phyloP scores from a whole-genome alignment of 2,888 invertebrate species.

The Xestia xanthographa region DNA sequence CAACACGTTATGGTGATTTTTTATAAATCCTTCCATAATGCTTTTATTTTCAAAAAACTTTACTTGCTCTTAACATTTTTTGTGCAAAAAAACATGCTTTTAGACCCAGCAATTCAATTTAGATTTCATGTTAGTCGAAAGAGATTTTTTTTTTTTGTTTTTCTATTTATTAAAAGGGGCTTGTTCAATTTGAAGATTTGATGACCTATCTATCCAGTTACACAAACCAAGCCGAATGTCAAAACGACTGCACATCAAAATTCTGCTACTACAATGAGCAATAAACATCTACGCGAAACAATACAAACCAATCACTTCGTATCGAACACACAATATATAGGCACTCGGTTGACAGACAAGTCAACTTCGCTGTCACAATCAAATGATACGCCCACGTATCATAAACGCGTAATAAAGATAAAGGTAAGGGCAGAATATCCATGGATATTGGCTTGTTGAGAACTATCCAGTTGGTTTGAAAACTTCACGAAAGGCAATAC shows the following conservation, averaged over 20 bases:
- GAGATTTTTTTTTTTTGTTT: too few species aligned
- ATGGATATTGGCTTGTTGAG: too few species aligned
- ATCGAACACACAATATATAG: slow-evolving; percentile 4
- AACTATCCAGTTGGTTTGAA: too few species aligned
- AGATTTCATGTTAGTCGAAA: not conserved
- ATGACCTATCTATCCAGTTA: not conserved
- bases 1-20: not conserved
- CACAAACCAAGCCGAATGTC: not conserved
- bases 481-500: too few species aligned
- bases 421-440: slow-evolving; percentile 10
- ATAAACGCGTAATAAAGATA: not conserved
- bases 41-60: not conserved
- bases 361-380: slow-evolving; percentile 22
- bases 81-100: not conserved
- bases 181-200: too few species aligned
- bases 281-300: not conserved
- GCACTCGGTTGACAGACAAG: slow-evolving; percentile 4
- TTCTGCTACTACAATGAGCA: not conserved
- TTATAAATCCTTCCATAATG: not conserved
- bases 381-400: slow-evolving; percentile 8
- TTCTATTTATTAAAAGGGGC: too few species aligned
- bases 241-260: not conserved
- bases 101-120: not conserved
- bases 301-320: slow-evolving; percentile 6
- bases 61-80: too few species aligned